Evolutionary conservation across 2,888 invertebrate species (phyloP).

Genomic region (Elaeidobius kamerunicus): DNA sequence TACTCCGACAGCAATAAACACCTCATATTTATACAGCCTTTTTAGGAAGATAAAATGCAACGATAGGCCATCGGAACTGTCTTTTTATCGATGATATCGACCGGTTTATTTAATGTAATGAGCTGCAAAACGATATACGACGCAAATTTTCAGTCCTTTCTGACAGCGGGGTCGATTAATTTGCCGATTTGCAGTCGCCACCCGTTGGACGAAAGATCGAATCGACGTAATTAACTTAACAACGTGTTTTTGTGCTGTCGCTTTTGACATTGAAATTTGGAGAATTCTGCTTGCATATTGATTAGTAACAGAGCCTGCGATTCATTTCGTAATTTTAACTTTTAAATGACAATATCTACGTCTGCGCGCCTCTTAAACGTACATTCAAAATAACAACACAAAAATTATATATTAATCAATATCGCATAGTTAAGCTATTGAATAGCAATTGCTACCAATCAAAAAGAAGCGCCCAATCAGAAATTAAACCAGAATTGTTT

Average conservation of each 20-base stretch:
- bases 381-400: no score
- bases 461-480: no score
- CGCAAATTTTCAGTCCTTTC: constrained; percentile 25
- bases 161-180: constrained; percentile 25
- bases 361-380: no score
- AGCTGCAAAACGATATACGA: constrained; percentile 23
- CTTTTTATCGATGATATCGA: constrained; percentile 13
- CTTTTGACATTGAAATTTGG: constrained; percentile 28
- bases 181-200: constrained; percentile 26
- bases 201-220: constrained; percentile 19
- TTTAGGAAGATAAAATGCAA: constrained; percentile 21
- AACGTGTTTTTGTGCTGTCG: constrained; percentile 16
- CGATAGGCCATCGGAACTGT: constrained; percentile 13
- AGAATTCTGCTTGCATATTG: constrained; percentile 20
- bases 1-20: constrained; percentile 26
- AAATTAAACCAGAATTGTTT: not conserved
- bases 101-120: constrained; percentile 23
- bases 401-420: not conserved
- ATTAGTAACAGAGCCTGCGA: constrained; percentile 4
- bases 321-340: not conserved
- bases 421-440: no score
- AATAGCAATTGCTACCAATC: no score
- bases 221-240: constrained; percentile 25
- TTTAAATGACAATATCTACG: not conserved
- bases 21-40: constrained; percentile 23